Base-by-base conservation (phyloP, 2,888 invertebrate species). In the Drosophila anomelani region DNA sequence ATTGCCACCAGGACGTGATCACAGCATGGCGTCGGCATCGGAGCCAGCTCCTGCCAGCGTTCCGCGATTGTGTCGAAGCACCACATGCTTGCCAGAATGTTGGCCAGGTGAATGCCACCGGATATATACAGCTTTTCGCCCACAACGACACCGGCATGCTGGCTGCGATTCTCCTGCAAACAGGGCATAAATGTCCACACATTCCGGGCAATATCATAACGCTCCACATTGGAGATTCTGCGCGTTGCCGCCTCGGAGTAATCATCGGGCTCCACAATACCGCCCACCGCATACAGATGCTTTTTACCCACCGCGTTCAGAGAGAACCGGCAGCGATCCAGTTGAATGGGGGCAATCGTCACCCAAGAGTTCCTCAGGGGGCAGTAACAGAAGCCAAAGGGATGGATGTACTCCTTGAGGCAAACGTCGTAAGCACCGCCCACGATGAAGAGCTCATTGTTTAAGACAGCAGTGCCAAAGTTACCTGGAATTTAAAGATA, bases 341-440 rank as follows among this genome's bases (percentile, higher is more conserved):
- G 92, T 78, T 94, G 94, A 94, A 95, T 94, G 13, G 95, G 94
- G 4, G 95, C 94, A 85, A 96, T 95, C 7, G 95, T 95, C 8
- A 93, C 93, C 96, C 96, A 96, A 74, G 94, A 93, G 82, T 95
- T 94, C 32, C 93, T 93, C 32, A 94, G 91, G 0, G 96, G 95
- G 79, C 93, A 94, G 80, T 94, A 95, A 7, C 94, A 94, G 89
- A 96, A 96, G 0, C 95, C 95, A 90, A 95, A 96, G 0, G 95
- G 95, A 92, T 96, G 96, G 60, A 95, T 94, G 80, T 95, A 94
- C 91, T 96, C 96, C 60, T 91, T 91, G 58, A 95, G 91, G 36
- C 94, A 94, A 55, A 95, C 95, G 91, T 95, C 95, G 85, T 95
- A 96, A 78, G 95, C 95, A 1, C 96, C 96, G 15, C 96, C 96